phyloP scores from a whole-genome alignment of 2,113 vertebrate species.

The Chrysemys picta region DNA sequence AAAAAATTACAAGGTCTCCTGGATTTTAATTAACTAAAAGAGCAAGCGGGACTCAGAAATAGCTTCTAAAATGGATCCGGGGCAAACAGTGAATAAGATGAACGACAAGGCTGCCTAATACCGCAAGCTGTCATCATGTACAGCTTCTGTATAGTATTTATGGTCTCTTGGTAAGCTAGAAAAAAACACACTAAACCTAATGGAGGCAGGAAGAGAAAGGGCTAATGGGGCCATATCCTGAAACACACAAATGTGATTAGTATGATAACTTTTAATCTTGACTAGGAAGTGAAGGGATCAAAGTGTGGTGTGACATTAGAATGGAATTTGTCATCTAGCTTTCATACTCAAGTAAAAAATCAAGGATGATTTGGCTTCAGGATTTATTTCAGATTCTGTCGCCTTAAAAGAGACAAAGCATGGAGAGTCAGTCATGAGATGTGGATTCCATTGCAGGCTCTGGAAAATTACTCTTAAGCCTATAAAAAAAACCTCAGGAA shows the following conservation, averaged over 20 bases:
- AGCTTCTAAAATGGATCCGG: conserved; percentile 36
- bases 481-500: not conserved
- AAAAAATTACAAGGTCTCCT: conserved; percentile 24
- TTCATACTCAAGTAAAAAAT: not conserved
- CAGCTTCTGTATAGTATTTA: not conserved
- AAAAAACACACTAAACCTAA: not conserved
- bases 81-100: conserved; percentile 24
- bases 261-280: not conserved
- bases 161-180: not conserved
- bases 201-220: not conserved
- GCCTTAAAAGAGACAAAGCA: not conserved
- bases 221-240: not conserved
- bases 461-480: not conserved
- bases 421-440: not conserved
- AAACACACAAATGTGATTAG: not conserved
- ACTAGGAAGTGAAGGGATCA: not conserved
- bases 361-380: not conserved
- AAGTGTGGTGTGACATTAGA: not conserved
- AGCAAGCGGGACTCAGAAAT: conserved; percentile 24
- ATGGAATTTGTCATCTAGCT: not conserved
- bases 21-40: conserved; percentile 62
- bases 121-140: not conserved
- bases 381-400: not conserved
- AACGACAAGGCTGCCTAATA: not conserved
- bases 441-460: not conserved